A percentile compares a stretch with the other conserved stretches of the same genome.
phyloP scores from a whole-genome alignment of 2,888 invertebrate genomes.

The Chloroclystis v-ata region DNA sequence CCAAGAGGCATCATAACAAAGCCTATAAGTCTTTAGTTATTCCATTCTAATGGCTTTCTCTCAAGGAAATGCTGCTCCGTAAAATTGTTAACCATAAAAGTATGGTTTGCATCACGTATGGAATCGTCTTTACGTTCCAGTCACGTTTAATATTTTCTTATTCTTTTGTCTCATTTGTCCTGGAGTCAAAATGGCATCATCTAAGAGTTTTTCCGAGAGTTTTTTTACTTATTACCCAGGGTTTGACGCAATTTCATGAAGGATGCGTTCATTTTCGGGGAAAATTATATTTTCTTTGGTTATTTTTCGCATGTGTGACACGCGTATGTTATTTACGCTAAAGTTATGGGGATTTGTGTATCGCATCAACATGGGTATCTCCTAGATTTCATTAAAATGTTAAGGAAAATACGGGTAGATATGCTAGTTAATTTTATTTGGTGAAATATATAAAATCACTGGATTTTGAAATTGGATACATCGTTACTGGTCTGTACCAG shows the following conservation, averaged over 20 bases:
- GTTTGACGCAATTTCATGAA: constrained; percentile 32
- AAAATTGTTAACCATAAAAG: constrained; percentile 22
- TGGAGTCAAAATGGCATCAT: constrained; percentile 64
- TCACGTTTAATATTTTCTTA: constrained; percentile 77
- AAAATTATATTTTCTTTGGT: constrained; percentile 14
- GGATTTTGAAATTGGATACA: too few relatives aligned
- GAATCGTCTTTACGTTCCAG: constrained; percentile 61
- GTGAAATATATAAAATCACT: too few relatives aligned
- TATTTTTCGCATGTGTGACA: constrained; percentile 6
- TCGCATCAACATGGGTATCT: too few relatives aligned
- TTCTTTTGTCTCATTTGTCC: constrained; percentile 74
- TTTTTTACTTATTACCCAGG: constrained; percentile 37
- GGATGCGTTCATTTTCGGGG: constrained; percentile 24
- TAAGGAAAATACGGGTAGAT: too few relatives aligned
- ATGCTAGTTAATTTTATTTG: too few relatives aligned
- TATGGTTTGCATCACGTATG: constrained; percentile 56
- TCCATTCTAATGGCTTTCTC: constrained; percentile 14
- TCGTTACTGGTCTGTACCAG: too few relatives aligned
- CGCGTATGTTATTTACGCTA: neutral
- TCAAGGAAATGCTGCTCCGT: constrained; percentile 16
- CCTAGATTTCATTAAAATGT: too few relatives aligned
- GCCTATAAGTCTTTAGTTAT: neutral
- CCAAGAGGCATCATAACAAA: constrained; percentile 1
- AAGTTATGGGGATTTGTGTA: neutral
- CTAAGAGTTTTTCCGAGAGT: constrained; percentile 48